Evolutionary conservation across 2,888 invertebrate species (phyloP), one percentile per base, ranked within the genome.

Genomic region (Eupithecia vulgata): DNA sequence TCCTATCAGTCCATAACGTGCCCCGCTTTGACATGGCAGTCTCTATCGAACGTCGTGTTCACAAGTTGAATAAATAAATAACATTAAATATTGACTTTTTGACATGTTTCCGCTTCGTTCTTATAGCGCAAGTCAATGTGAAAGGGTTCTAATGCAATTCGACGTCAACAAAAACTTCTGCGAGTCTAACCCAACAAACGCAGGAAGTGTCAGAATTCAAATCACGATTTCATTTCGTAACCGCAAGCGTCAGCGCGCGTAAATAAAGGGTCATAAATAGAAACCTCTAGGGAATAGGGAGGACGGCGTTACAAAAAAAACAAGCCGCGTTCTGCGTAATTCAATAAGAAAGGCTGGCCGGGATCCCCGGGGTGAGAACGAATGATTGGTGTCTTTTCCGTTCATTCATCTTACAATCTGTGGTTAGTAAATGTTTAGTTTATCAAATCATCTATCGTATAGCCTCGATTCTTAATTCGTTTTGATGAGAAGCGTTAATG

Each of bases 281-380:
- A 80, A 83, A 85, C 82, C 76, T 75, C 71, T 37, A 68, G 68
- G 80, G 78, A 78, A 80, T 13, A 65, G 65, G 21, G 37, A 15
- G 62, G 62, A 62, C 37, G 62, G 77, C 83, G 82, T 84, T 84
- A 86, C 85, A 80, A 84, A 81, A 85, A 86, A 83, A 78, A 82
- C 75, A 81, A 82, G 81, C 81, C 74, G 80, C 86, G 83, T 85
- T 88, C 82, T 82, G 79, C 82, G 86, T 89, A 90, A 91, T 90
- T 90, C 86, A 91, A 91, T 91, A 90, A 90, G 83, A 85, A 85
- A 85, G 85, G 84, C 84, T 83, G 83, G 83, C 85, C 85, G 84
- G 7, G 65, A 65, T 37, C 65, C 65, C 40, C 13, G 21, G 65
- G 65, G 40, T 34, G 25, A n/a, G 45, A 66, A 42, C 40, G 48